phyloP scores from a whole-genome alignment of 2,113 vertebrate genomes.

The Leucoraja erinaceus region DNA sequence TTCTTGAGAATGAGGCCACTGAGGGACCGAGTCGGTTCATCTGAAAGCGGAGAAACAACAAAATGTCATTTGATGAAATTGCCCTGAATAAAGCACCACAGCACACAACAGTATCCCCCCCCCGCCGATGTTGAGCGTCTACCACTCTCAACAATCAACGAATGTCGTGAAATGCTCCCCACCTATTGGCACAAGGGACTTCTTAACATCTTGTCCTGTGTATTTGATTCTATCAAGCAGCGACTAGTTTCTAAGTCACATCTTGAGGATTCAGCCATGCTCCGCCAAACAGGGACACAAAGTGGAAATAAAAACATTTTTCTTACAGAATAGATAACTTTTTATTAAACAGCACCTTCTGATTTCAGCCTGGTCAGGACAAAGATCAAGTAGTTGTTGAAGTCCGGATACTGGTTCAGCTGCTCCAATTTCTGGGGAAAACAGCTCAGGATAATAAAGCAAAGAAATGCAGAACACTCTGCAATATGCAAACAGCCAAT shows the following conservation, averaged over 20 bases:
- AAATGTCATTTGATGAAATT: background rate
- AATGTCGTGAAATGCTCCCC: too few species aligned
- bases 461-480: background rate
- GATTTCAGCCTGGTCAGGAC: slow-evolving; percentile 86
- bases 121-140: too few species aligned
- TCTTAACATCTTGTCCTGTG: too few species aligned
- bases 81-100: background rate
- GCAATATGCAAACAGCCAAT: too few species aligned
- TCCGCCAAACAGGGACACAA: background rate
- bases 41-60: slow-evolving; percentile 48
- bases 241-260: background rate
- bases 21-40: slow-evolving; percentile 86
- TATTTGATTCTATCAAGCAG: too few species aligned
- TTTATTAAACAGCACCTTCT: slow-evolving; percentile 61
- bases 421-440: slow-evolving; percentile 81
- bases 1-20: slow-evolving; percentile 93
- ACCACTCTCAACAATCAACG: too few species aligned
- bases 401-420: slow-evolving; percentile 89
- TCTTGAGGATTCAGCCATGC: background rate
- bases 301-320: background rate
- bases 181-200: too few species aligned
- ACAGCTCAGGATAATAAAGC: slow-evolving; percentile 54
- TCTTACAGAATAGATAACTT: background rate
- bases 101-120: background rate
- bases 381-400: slow-evolving; percentile 94